phyloP scores from a whole-genome alignment of 1,140 invertebrate genomes.

The Heliconius congener region DNA sequence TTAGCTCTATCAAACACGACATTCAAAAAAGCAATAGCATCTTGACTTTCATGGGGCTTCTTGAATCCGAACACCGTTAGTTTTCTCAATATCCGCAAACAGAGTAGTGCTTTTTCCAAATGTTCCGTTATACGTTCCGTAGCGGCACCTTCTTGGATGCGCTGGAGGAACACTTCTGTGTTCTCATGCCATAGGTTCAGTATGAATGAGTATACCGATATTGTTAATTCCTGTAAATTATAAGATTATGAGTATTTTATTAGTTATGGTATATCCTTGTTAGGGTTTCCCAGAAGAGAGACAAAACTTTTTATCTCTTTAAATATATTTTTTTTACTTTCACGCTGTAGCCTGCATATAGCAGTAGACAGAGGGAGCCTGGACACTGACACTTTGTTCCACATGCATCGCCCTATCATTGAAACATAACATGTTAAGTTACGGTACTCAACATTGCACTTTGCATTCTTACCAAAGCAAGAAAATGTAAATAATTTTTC shows the following conservation, averaged over 20 bases:
- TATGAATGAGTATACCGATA: conserved; percentile 87
- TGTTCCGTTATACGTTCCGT: conserved; percentile 82
- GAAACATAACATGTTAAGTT: too few species aligned
- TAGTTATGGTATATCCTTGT: too few species aligned
- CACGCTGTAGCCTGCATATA: too few species aligned
- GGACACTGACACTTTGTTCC: too few species aligned
- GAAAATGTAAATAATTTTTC: too few species aligned
- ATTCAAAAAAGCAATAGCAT: conserved; percentile 89
- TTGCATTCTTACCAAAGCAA: too few species aligned
- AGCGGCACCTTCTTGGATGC: conserved; percentile 82
- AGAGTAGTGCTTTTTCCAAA: conserved; percentile 89
- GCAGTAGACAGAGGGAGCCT: too few species aligned
- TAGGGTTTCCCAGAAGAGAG: too few species aligned
- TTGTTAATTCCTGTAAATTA: conserved; percentile 86
- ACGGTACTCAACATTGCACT: too few species aligned
- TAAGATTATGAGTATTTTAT: neutral
- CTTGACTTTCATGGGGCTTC: conserved; percentile 87
- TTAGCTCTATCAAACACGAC: conserved; percentile 89
- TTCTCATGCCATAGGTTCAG: conserved; percentile 88
- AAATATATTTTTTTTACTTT: too few species aligned
- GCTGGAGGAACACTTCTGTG: conserved; percentile 85
- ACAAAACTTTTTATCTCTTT: too few species aligned
- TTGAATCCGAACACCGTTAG: conserved; percentile 91
- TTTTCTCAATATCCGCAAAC: conserved; percentile 91
- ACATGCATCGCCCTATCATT: too few species aligned